A percentile compares a stretch with the other conserved stretches of the same genome.
Evolutionary conservation across 2,113 vertebrate species (phyloP).

Genomic region (Spheniscus mendiculus): DNA sequence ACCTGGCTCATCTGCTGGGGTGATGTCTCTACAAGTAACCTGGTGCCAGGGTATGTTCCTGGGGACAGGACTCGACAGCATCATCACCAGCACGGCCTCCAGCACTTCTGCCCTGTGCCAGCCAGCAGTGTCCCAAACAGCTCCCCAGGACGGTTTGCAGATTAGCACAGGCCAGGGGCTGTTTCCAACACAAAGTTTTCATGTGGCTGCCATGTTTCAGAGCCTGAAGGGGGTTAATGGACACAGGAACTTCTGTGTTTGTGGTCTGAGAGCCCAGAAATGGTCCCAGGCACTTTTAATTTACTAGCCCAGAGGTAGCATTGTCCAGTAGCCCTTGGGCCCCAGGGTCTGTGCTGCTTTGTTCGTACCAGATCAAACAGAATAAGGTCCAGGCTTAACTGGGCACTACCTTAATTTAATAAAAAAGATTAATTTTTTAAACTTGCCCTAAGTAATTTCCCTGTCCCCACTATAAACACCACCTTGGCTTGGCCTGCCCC

Average conservation of each 20-base stretch:
- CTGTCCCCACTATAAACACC: not conserved
- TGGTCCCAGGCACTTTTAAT: not conserved
- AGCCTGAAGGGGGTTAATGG: not conserved
- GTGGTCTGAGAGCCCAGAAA: not conserved
- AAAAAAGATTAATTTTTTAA: not conserved
- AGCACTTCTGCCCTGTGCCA: not conserved
- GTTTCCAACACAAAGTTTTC: not conserved
- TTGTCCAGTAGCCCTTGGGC: not conserved
- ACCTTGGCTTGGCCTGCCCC: not conserved
- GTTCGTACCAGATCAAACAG: not conserved
- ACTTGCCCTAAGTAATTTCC: not conserved
- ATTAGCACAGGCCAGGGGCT: not conserved
- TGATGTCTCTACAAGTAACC: not conserved
- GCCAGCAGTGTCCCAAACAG: not conserved
- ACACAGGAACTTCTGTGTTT: not conserved
- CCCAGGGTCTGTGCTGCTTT: not conserved
- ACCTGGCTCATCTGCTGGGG: not conserved
- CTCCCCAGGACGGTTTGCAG: not conserved
- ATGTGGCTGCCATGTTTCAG: not conserved
- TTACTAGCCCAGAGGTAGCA: not conserved
- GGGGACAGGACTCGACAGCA: not conserved
- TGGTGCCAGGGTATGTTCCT: not conserved
- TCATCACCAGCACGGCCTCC: not conserved
- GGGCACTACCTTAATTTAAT: not conserved
- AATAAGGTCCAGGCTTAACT: not conserved